Conservation (phyloP, 2,113 vertebrate species). For the Campylorhamphus procurvoides region DNA sequence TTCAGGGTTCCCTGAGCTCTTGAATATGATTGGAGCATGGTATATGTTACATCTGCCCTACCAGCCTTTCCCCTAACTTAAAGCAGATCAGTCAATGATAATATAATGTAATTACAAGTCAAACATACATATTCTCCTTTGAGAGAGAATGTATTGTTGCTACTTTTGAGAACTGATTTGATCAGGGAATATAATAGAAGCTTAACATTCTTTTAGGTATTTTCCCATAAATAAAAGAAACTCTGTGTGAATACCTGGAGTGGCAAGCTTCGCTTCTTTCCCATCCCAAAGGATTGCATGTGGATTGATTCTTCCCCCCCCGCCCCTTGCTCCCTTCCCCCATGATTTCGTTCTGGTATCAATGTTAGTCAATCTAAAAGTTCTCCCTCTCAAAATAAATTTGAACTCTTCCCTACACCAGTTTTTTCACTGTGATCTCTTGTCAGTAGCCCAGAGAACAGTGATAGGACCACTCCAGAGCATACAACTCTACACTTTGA, state of each 20-base stretch:
- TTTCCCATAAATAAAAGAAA: not conserved
- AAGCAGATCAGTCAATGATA: not conserved
- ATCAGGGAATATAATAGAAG: not conserved
- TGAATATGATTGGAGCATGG: not conserved
- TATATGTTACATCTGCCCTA: not conserved
- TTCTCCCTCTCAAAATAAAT: not conserved
- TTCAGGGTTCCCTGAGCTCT: not conserved
- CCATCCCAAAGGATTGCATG: not conserved
- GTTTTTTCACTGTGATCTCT: not conserved
- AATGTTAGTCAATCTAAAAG: not conserved
- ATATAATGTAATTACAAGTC: not conserved
- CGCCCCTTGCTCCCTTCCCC: not conserved
- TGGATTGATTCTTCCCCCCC: not conserved
- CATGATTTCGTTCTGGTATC: not conserved
- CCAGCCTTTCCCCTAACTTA: not conserved
- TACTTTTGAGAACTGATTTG: not conserved
- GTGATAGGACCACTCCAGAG: not conserved
- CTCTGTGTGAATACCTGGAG: not conserved
- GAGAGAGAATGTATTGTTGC: not conserved
- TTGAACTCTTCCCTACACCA: not conserved
- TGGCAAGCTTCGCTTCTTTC: not conserved
- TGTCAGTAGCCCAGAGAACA: not conserved
- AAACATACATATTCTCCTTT: not conserved
- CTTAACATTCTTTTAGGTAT: not conserved
- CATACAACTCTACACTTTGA: not conserved